These are phyloP conservation scores for Labroides dimidiatus DNA, from an alignment of 2,797 vertebrate genomes.

Conservation along the genomic window DNA sequence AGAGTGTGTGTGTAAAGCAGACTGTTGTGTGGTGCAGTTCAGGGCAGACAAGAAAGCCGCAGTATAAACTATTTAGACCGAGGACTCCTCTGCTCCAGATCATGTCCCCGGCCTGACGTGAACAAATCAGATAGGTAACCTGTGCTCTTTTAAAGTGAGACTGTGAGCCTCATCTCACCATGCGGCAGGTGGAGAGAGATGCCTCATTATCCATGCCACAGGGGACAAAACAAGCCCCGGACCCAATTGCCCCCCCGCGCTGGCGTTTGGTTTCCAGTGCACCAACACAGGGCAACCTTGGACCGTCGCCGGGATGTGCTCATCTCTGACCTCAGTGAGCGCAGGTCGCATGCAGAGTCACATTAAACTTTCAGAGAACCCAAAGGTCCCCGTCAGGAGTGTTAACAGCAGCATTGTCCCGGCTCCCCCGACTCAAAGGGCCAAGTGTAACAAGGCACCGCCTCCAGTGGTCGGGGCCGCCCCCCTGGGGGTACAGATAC, in stretches of 20 bases:
- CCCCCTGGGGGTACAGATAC: slow-evolving; percentile 69
- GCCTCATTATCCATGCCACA: slow-evolving; percentile 78
- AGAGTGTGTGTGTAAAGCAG: slow-evolving; percentile 14
- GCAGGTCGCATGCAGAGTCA: slow-evolving; percentile 80
- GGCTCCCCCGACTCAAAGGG: slow-evolving; percentile 66
- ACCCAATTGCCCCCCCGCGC: slow-evolving; percentile 46
- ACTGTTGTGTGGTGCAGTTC: slow-evolving; percentile 21
- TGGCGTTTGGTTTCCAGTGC: slow-evolving; percentile 76
- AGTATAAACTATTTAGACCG: slow-evolving; percentile 76
- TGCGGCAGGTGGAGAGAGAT: slow-evolving; percentile 78
- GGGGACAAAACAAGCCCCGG: slow-evolving; percentile 73
- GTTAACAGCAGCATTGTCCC: slow-evolving; percentile 84
- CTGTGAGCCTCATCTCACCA: slow-evolving; percentile 70
- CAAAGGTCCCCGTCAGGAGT: slow-evolving; percentile 83
- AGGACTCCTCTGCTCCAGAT: slow-evolving; percentile 71
- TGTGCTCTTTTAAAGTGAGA: slow-evolving; percentile 76
- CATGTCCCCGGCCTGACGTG: slow-evolving; percentile 63
- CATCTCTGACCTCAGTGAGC: slow-evolving; percentile 84
- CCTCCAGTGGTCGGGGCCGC: slow-evolving; percentile 54
- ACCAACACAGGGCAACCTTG: slow-evolving; percentile 66
- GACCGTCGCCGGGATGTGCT: slow-evolving; percentile 59
- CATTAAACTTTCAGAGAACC: slow-evolving; percentile 85
- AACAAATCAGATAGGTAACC: slow-evolving; percentile 81
- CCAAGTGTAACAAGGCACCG: slow-evolving; percentile 79
- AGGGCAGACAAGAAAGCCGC: slow-evolving; percentile 44